Base-by-base conservation (phyloP, 2,113 vertebrate genomes). In the Laticauda laticaudata region DNA sequence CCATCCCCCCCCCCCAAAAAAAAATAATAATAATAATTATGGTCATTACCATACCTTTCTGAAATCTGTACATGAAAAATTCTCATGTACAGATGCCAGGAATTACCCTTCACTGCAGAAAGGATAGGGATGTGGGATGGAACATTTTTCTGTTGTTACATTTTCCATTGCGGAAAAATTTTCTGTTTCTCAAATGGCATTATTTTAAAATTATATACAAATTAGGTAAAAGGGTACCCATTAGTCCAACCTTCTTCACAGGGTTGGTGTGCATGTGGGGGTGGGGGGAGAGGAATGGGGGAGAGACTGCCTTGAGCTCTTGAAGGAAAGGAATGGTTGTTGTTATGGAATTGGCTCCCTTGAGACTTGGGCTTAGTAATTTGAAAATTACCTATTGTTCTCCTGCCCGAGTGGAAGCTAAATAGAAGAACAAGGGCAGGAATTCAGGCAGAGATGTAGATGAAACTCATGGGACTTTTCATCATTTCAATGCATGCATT, bases 1-100 rank as follows among this genome's bases (percentile, higher is more conserved):
- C 18, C 75, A 21, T 9, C 0, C 34, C 0, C 3, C 3, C 0
- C 0, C 0, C 18, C 18, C 1, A 39, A 39, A 39, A 39, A 39
- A 39, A 39, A 39, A 39, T n/a, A n/a, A n/a, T n/a, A n/a, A n/a
- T n/a, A 39, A 6, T 39, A 81, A 81, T 23, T 43, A 43, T 21
- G 18, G 7, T 23, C 75, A 8, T 81, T 81, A 21, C 18, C 7
- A 81, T 3, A 81, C 15, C 10, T 43, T 81, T 81, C 75, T 81
- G 34, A 81, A 81, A 43, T 81, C 43, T 21, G 75, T 9, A 51
- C 48, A 51, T 51, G 34, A 81, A 21, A 43, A 39, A 43, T 81
- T 21, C 15, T 81, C 75, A 81, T 81, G 34, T 81, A 21, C 34
- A 43, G 34, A 81, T 81, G 75, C 34, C 75, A 81, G 34, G 34